phyloP scores from a whole-genome alignment of 2,797 vertebrate species.

The Rachycentron canadum region DNA sequence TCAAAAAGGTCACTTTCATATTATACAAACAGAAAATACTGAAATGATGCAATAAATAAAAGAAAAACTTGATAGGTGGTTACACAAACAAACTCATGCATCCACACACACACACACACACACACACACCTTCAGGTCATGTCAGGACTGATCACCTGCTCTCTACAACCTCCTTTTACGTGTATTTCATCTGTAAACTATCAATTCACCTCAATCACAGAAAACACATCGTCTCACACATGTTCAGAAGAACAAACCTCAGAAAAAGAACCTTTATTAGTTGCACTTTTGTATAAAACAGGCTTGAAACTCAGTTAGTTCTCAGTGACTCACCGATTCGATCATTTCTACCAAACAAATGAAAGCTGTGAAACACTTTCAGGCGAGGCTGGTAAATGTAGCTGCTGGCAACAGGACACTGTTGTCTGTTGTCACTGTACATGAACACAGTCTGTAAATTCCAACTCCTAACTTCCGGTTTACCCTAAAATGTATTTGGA shows the following conservation, averaged over 20 bases:
- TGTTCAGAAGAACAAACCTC: neutral
- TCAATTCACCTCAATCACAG: neutral
- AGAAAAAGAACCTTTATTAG: neutral
- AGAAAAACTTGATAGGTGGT: slow-evolving; percentile 5
- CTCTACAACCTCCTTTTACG: neutral
- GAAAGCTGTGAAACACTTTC: too few species aligned
- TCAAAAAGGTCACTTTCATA: neutral
- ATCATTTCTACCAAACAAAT: too few species aligned
- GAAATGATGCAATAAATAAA: too few species aligned
- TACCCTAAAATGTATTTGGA: too few species aligned
- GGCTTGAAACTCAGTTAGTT: too few species aligned
- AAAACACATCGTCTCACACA: neutral
- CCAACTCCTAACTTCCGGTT: too few species aligned
- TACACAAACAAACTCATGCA: neutral
- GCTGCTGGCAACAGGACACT: too few species aligned
- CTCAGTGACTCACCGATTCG: too few species aligned
- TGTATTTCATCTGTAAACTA: neutral
- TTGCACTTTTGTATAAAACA: neutral
- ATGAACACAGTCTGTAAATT: too few species aligned
- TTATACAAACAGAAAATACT: slow-evolving; percentile 15
- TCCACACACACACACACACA: neutral
- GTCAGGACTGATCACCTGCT: neutral
- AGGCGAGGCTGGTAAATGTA: too few species aligned
- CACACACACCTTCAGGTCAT: neutral
- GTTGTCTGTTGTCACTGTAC: too few species aligned